Evolutionary conservation across 1,140 invertebrate genomes (phyloP).

Genomic region (Orius insidiosus): DNA sequence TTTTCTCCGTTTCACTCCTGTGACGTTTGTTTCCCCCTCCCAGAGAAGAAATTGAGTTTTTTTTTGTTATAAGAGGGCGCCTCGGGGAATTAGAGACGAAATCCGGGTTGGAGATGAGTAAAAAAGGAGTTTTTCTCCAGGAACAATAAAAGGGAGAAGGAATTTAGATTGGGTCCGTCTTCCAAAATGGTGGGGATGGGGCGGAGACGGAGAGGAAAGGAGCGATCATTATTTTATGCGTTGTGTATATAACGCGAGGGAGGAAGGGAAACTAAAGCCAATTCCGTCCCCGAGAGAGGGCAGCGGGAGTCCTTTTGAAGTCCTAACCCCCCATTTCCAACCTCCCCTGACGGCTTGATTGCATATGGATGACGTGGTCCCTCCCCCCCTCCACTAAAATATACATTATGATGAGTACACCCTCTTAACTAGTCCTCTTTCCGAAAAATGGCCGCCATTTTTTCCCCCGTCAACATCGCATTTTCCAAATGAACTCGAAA

Average conservation of each 20-base stretch:
- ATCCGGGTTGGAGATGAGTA: too few relatives aligned
- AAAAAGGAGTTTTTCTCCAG: too few relatives aligned
- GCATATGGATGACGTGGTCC: conserved; percentile 18
- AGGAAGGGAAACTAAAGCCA: conserved; percentile 16
- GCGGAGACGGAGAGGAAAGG: conserved; percentile 5
- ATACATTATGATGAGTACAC: conserved; percentile 19
- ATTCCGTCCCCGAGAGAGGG: conserved; percentile 16
- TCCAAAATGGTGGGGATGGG: conserved; percentile 10
- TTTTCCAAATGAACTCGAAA: too few relatives aligned
- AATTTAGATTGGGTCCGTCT: conserved; percentile 19
- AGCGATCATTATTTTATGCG: conserved; percentile 23
- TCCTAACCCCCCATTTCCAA: too few relatives aligned
- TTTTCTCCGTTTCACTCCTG: too few relatives aligned
- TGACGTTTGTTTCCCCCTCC: too few relatives aligned
- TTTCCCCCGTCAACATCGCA: too few relatives aligned
- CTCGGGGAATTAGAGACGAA: too few relatives aligned
- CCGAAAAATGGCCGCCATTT: conserved; percentile 10
- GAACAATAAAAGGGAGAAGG: not conserved
- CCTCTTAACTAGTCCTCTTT: conserved; percentile 4
- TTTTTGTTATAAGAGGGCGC: too few relatives aligned
- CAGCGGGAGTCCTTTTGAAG: conserved; percentile 15
- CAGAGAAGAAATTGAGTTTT: too few relatives aligned
- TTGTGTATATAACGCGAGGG: conserved; percentile 19
- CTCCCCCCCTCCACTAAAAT: conserved; percentile 16
- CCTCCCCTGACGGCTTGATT: too few relatives aligned